Evolutionary conservation across 2,797 vertebrate species (phyloP).

Genomic region (Anguilla marmorata): DNA sequence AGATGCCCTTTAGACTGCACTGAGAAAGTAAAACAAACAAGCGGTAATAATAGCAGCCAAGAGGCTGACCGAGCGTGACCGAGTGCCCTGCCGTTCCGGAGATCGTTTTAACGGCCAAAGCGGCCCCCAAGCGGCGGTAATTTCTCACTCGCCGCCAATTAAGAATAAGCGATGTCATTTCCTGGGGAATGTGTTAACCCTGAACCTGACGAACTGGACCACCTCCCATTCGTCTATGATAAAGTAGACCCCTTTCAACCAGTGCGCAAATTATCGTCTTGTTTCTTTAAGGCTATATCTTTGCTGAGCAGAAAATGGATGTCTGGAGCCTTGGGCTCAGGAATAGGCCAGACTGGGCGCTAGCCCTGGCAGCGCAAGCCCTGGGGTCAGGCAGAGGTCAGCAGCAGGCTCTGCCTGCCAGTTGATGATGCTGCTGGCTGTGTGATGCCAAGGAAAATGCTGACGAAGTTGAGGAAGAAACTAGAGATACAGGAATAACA

Average conservation of each 20-base stretch:
- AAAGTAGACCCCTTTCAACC: neutral
- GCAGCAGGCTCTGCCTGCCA: neutral
- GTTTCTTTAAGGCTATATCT: neutral
- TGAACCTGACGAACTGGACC: neutral
- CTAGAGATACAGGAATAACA: neutral
- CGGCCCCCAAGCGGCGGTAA: neutral
- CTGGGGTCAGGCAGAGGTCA: neutral
- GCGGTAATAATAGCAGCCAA: neutral
- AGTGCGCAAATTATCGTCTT: neutral
- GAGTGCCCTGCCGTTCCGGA: neutral
- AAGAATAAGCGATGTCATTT: slow-evolving; percentile 18
- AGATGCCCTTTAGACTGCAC: neutral
- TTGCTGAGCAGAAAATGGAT: neutral
- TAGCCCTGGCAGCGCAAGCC: neutral
- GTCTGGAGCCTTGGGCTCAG: neutral
- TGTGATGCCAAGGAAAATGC: neutral
- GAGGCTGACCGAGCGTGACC: neutral
- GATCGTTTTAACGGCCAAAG: neutral
- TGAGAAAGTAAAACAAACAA: slow-evolving; percentile 5
- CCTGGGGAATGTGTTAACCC: slow-evolving; percentile 6
- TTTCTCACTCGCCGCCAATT: neutral
- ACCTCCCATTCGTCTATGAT: neutral
- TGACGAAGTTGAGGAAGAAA: neutral
- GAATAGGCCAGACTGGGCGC: neutral
- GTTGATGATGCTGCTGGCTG: neutral